These are phyloP conservation scores for Pseudochromis fuscus DNA, from an alignment of 2,797 vertebrate genomes.

Conservation along the genomic window DNA sequence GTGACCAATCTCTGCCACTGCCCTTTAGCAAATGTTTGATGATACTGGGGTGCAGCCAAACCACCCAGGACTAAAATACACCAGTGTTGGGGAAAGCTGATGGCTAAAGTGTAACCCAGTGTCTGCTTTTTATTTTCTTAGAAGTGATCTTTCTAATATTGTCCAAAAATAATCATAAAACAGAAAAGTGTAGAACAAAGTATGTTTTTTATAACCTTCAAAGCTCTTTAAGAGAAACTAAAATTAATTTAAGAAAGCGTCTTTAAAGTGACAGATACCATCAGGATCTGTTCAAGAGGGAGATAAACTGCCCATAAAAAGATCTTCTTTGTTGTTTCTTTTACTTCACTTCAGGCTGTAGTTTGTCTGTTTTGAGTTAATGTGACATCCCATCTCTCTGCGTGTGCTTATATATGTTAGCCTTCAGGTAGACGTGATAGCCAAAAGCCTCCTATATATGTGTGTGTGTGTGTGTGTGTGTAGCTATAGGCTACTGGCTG, in stretches of 20 bases:
- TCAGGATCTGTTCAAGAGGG: slow-evolving; percentile 1
- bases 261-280: slow-evolving; percentile 18
- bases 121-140: background rate
- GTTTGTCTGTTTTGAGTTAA: slow-evolving; percentile 43
- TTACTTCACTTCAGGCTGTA: slow-evolving; percentile 18
- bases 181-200: background rate
- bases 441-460: slow-evolving; percentile 35
- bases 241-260: slow-evolving; percentile 26
- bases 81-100: background rate
- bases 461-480: slow-evolving; percentile 18
- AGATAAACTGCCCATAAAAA: slow-evolving; percentile 6
- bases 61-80: slow-evolving; percentile 7
- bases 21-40: slow-evolving; percentile 51
- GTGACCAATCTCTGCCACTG: slow-evolving; percentile 8
- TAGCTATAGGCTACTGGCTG: slow-evolving; percentile 51
- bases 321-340: background rate
- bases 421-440: slow-evolving; percentile 56
- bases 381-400: slow-evolving; percentile 40
- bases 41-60: slow-evolving; percentile 27
- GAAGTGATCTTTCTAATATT: background rate
- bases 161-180: background rate
- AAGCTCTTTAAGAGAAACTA: slow-evolving; percentile 16
- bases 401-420: slow-evolving; percentile 15
- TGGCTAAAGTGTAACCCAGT: slow-evolving; percentile 46
- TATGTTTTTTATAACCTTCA: slow-evolving; percentile 28